Evolutionary conservation across 2,797 vertebrate species (phyloP).

Genomic region (Erpetoichthys calabaricus): DNA sequence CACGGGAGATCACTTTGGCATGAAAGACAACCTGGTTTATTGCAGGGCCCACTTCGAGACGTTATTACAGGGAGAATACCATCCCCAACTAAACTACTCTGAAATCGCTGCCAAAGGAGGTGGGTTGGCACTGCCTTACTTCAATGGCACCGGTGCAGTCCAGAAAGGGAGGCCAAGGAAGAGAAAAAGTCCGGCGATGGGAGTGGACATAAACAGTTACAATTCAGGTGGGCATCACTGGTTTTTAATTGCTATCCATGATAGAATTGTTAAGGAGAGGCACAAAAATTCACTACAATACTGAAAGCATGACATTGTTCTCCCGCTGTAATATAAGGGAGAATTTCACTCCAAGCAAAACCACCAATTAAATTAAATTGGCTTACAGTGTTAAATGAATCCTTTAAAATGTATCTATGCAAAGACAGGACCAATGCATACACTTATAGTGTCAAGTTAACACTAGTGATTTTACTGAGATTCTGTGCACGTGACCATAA

Average conservation of each 20-base stretch:
- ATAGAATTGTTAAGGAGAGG: not conserved
- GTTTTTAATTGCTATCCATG: not conserved
- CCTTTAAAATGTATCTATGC: too few species aligned
- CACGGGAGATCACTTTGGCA: conserved; percentile 95
- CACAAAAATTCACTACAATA: not conserved
- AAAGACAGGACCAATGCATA: too few species aligned
- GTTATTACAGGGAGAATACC: conserved; percentile 84
- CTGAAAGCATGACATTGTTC: not conserved
- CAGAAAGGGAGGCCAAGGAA: conserved; percentile 93
- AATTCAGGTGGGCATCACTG: conserved; percentile 67
- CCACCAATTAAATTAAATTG: too few species aligned
- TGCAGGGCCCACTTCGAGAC: conserved; percentile 92
- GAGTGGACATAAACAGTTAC: conserved; percentile 86
- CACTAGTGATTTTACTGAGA: too few species aligned
- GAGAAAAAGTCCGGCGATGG: conserved; percentile 87
- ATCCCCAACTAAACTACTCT: conserved; percentile 83
- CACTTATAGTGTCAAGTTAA: too few species aligned
- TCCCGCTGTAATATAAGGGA: not conserved
- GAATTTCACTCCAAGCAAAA: not conserved
- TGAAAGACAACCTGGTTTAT: conserved; percentile 97
- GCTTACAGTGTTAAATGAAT: too few species aligned
- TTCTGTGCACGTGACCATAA: too few species aligned
- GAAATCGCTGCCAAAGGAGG: conserved; percentile 87
- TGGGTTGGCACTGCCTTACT: conserved; percentile 76
- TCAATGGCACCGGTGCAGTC: conserved; percentile 81